A percentile compares a stretch with the other conserved stretches of the same genome.
phyloP scores from a whole-genome alignment of 1,140 invertebrate species.

The Diorhabda elongata region DNA sequence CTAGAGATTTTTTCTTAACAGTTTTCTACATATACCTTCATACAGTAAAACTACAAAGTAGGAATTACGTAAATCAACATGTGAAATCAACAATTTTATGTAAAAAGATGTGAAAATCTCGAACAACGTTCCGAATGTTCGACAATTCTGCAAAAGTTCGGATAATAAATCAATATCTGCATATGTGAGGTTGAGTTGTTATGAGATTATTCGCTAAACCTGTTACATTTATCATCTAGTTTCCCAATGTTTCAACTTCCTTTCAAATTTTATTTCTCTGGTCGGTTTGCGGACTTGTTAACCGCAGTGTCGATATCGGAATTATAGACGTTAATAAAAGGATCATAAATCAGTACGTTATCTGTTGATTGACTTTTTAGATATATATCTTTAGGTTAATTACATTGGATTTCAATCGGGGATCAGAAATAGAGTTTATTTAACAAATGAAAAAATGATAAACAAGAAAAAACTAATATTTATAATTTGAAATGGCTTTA shows the following conservation, averaged over 20 bases:
- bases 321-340: conserved; percentile 3
- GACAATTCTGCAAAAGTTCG: neutral
- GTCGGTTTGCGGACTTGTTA: neutral
- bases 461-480: too few relatives aligned
- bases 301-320: neutral
- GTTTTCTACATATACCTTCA: too few relatives aligned
- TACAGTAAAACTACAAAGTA: too few relatives aligned
- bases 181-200: neutral
- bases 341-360: neutral
- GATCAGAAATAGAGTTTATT: too few relatives aligned
- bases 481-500: too few relatives aligned
- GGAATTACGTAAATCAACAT: neutral
- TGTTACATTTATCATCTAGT: neutral
- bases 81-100: neutral
- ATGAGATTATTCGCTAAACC: neutral
- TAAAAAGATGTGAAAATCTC: neutral
- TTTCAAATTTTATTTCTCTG: neutral
- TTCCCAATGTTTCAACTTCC: neutral
- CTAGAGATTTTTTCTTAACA: too few relatives aligned
- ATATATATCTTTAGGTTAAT: neutral
- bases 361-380: neutral
- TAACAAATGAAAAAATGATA: too few relatives aligned
- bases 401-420: too few relatives aligned
- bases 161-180: conserved; percentile 1
- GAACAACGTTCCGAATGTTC: neutral